Conservation (phyloP, 2,113 vertebrate genomes). For the Setophaga petechia region DNA sequence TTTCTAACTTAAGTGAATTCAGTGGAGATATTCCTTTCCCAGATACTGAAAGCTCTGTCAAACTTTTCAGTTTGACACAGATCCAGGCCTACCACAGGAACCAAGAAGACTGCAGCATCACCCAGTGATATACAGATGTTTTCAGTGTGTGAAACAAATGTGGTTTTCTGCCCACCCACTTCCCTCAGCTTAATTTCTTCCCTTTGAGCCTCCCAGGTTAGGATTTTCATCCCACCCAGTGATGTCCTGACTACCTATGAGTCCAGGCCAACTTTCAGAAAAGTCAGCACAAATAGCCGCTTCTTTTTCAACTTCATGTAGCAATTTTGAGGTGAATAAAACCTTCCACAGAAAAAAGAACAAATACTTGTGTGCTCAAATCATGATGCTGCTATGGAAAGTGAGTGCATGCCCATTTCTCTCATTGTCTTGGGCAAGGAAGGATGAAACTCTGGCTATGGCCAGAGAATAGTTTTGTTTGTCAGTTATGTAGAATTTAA, state of each 20-base stretch:
- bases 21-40: background rate
- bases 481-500: background rate
- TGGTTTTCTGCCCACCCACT: background rate
- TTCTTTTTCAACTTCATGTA: background rate
- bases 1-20: background rate
- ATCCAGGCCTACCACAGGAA: background rate
- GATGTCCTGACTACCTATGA: background rate
- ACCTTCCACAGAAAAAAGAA: background rate
- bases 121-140: background rate
- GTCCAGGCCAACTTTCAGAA: background rate
- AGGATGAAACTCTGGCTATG: background rate
- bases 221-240: background rate
- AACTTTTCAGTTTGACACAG: background rate
- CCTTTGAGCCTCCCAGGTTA: background rate
- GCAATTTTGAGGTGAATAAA: background rate
- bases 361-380: background rate
- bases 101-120: background rate
- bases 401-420: background rate
- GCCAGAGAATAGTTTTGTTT: background rate
- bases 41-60: background rate
- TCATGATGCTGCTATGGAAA: background rate
- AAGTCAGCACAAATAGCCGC: background rate
- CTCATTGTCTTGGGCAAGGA: background rate
- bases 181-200: background rate
- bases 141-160: background rate